These are phyloP conservation scores for Acanthosepion lycidas DNA, from an alignment of 2,888 invertebrate genomes.

Conservation along the genomic window DNA sequence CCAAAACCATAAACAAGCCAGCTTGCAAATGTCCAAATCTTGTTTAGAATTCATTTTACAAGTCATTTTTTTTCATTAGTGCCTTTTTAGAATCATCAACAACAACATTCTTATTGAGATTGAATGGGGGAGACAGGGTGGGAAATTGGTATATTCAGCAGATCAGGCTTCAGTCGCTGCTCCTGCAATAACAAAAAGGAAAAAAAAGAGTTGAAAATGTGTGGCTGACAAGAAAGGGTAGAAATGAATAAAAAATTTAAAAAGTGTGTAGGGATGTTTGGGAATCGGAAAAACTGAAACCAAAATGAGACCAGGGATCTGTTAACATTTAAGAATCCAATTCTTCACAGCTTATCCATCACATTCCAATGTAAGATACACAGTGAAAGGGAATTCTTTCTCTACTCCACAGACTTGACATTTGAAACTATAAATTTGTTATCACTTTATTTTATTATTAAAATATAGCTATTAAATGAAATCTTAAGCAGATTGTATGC, in stretches of 20 bases:
- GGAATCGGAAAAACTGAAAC: background rate
- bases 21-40: background rate
- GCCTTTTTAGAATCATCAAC: background rate
- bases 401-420: too few species aligned
- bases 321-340: background rate
- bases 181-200: background rate
- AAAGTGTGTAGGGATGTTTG: too few species aligned
- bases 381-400: too few species aligned
- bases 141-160: background rate
- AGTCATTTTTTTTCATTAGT: background rate
- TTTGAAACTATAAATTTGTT: too few species aligned
- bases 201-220: background rate
- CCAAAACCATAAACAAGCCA: background rate
- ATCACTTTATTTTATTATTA: too few species aligned
- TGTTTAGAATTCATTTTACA: background rate
- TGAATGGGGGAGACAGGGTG: background rate
- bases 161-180: background rate
- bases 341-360: too few species aligned
- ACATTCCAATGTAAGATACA: too few species aligned
- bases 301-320: background rate
- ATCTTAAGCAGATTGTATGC: too few species aligned
- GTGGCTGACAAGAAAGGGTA: background rate
- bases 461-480: too few species aligned
- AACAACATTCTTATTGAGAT: too few species aligned
- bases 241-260: too few species aligned